Percentiles rank a stretch among this genome's conserved stretches.
Conservation (phyloP, 2,113 vertebrate species). For the Anolis sagrei region DNA sequence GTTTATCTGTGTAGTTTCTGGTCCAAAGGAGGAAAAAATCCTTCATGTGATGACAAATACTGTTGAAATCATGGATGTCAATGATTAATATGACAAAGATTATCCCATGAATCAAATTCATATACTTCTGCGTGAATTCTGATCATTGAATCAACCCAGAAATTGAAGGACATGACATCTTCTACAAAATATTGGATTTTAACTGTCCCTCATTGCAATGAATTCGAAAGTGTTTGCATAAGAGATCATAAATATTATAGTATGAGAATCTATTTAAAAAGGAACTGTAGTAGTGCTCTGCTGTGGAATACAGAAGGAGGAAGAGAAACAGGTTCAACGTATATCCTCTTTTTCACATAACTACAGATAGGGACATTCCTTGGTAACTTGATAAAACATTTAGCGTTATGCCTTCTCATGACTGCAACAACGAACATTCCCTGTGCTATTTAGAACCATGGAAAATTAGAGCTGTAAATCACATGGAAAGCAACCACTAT, state of each 20-base stretch:
- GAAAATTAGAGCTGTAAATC: background rate
- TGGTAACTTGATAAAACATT: background rate
- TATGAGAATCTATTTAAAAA: background rate
- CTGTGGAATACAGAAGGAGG: background rate
- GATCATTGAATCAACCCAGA: background rate
- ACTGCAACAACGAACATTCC: background rate
- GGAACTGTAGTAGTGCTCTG: background rate
- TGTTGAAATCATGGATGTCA: background rate
- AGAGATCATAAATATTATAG: background rate
- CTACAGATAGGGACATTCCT: background rate
- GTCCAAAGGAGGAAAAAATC: background rate
- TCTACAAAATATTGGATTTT: background rate
- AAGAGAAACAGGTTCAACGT: background rate
- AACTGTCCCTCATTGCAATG: background rate
- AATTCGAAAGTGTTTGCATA: background rate
- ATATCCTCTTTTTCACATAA: background rate
- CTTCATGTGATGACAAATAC: background rate
- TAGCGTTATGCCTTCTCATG: background rate
- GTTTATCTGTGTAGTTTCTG: background rate
- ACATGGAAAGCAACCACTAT: background rate
- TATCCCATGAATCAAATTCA: background rate
- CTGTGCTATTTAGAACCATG: background rate
- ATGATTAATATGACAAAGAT: background rate
- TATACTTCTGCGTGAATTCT: background rate
- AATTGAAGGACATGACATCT: background rate